Base-by-base conservation (phyloP, 2,113 vertebrate genomes). In the Callipepla squamata region DNA sequence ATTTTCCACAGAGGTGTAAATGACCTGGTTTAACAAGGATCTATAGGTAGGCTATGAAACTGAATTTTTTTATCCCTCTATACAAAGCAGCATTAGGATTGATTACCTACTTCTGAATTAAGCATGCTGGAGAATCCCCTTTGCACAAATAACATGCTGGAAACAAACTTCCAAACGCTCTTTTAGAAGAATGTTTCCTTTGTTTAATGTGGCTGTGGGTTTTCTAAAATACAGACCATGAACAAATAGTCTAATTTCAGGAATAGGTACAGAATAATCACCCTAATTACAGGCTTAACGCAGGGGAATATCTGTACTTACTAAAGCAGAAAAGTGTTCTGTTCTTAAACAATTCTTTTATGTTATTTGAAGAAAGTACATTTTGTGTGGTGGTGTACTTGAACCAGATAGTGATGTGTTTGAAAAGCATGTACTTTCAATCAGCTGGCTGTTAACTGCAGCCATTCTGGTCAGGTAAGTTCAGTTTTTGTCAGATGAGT, bases 51-150 rank as follows among this genome's bases (percentile, higher is more conserved):
- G 47, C 16, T 70, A 1, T 28, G 1, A 55, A 82, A 50, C 1
- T 78, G 38, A 88, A 84, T 18, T 15, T 83, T 50, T 93, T 87
- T 67, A 45, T 90, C 7, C 11, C 38, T 48, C 13, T 67, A 7
- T 44, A 47, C 38, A 61, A 77, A 78, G 40, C 13, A 7, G 7
- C 50, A 63, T 85, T 74, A 74, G 42, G 20, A 40, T 85, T 66
- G 28, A 75, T 91, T 94, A 69, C n/a, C 59, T 95, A 30, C n/a
- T 63, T 93, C 32, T 47, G 45, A 66, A 28, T 80, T 73, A 74
- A 92, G 45, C 26, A 40, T 5, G 0, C 26, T 58, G 34, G 53
- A 63, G 36, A 82, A 89, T 66, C 87, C 45, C 30, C 65, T 92
- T 81, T 87, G 44, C 50, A 80, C 62, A 73, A 82, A 18, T 67